Conservation (phyloP, 2,797 vertebrate genomes). For the Centropyge bicolor region DNA sequence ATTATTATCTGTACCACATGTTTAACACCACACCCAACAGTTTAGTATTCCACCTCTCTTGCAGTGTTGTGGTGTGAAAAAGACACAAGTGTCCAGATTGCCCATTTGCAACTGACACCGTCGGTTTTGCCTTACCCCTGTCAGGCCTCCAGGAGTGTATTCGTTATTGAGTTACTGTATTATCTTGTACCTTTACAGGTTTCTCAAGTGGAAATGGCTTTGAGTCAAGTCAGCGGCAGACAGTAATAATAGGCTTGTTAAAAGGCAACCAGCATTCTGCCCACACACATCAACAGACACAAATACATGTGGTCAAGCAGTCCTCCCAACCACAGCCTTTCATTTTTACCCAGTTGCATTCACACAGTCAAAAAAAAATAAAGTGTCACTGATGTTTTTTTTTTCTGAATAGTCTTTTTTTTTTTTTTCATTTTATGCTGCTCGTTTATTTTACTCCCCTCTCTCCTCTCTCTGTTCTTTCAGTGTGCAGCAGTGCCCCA, state of each 20-base stretch:
- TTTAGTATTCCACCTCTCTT: slow-evolving; percentile 17
- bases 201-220: slow-evolving; percentile 63
- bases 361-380: slow-evolving; percentile 2
- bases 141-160: slow-evolving; percentile 59
- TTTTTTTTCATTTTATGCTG: slow-evolving; percentile 8
- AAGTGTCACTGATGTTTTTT: neutral
- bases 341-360: slow-evolving; percentile 33
- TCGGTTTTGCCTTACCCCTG: slow-evolving; percentile 45
- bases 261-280: slow-evolving; percentile 42
- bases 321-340: slow-evolving; percentile 34
- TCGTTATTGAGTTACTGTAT: slow-evolving; percentile 67
- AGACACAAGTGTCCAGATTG: slow-evolving; percentile 12
- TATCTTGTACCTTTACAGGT: slow-evolving; percentile 60
- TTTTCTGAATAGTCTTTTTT: slow-evolving; percentile 4
- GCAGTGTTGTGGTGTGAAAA: slow-evolving; percentile 13
- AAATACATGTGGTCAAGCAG: slow-evolving; percentile 54
- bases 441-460: slow-evolving; percentile 6
- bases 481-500: slow-evolving; percentile 97
- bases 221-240: slow-evolving; percentile 60
- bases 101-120: neutral
- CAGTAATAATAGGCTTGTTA: slow-evolving; percentile 71
- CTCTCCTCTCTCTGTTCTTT: slow-evolving; percentile 7
- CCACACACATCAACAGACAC: slow-evolving; percentile 26
- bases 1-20: slow-evolving; percentile 24
- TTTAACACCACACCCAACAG: neutral